Evolutionary conservation across 2,797 vertebrate genomes (phyloP).

Genomic region (Epinephelus coioides): DNA sequence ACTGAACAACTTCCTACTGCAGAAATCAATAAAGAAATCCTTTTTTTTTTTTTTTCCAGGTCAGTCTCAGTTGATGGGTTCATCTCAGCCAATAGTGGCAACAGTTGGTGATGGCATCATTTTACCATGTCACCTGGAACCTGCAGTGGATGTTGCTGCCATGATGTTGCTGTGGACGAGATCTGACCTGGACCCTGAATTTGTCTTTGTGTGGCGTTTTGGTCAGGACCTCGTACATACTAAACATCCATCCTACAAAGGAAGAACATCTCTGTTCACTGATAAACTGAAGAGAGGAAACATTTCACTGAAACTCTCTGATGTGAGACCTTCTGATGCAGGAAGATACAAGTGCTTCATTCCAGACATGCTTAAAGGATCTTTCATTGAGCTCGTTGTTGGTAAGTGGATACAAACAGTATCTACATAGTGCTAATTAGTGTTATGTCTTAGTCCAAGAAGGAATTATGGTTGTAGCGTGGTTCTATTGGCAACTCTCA

Average conservation of each 20-base stretch:
- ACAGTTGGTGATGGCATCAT: slow-evolving; percentile 36
- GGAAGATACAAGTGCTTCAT: too few relatives aligned
- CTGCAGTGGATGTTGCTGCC: slow-evolving; percentile 2
- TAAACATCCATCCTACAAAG: slow-evolving; percentile 30
- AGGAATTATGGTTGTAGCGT: too few relatives aligned
- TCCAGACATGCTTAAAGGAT: too few relatives aligned
- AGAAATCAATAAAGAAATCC: not conserved
- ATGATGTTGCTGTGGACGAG: slow-evolving; percentile 54
- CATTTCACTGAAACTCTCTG: slow-evolving; percentile 38
- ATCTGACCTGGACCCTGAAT: not conserved
- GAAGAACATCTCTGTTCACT: slow-evolving; percentile 51
- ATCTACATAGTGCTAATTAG: too few relatives aligned
- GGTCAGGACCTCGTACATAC: not conserved
- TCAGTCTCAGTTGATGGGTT: not conserved
- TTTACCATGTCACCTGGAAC: slow-evolving; percentile 14
- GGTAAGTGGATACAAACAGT: too few relatives aligned
- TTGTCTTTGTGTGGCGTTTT: not conserved
- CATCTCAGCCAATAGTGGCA: slow-evolving; percentile 4
- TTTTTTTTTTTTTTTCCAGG: not conserved
- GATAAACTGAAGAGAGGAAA: slow-evolving; percentile 41
- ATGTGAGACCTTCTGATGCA: too few relatives aligned
- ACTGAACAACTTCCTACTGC: too few relatives aligned
- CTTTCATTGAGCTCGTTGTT: too few relatives aligned
- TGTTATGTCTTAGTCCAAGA: too few relatives aligned
- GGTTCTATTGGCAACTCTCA: too few relatives aligned